Evolutionary conservation across 2,888 invertebrate species (phyloP).

Genomic region (Oxycera nigricornis): DNA sequence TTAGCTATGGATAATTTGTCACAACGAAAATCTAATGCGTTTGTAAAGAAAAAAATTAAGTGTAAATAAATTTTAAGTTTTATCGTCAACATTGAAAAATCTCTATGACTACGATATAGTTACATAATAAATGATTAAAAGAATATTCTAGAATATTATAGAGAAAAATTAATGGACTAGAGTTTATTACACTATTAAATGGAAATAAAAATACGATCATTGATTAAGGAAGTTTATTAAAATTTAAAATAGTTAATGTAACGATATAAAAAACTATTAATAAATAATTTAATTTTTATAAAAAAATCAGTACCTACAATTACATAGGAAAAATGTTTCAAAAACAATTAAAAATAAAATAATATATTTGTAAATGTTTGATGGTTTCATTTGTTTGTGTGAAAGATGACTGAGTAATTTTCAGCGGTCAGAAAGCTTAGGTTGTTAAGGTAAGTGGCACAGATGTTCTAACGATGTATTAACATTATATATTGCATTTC

Average conservation of each 20-base stretch:
- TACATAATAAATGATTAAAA: no score
- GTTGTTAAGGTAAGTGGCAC: not conserved
- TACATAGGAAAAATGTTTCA: slow-evolving; percentile 14
- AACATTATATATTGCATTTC: no score
- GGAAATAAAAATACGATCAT: not conserved
- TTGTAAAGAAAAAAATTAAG: no score
- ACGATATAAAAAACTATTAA: slow-evolving; percentile 6
- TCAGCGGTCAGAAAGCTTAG: not conserved
- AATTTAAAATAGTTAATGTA: slow-evolving; percentile 1
- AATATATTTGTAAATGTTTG: slow-evolving; percentile 15
- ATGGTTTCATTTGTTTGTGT: not conserved
- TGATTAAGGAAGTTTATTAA: slow-evolving; percentile 23
- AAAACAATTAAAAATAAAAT: slow-evolving; percentile 22
- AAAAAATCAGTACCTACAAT: slow-evolving; percentile 7
- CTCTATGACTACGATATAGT: no score
- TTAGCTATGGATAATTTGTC: no score
- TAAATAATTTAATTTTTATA: slow-evolving; percentile 38
- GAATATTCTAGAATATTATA: no score
- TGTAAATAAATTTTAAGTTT: no score
- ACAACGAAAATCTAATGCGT: no score
- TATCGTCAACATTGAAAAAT: no score
- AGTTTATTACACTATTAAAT: not conserved
- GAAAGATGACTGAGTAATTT: not conserved
- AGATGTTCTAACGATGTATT: not conserved
- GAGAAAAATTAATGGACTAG: not conserved